Base-by-base conservation (phyloP, 2,888 invertebrate species). In the Abrostola triplasia region DNA sequence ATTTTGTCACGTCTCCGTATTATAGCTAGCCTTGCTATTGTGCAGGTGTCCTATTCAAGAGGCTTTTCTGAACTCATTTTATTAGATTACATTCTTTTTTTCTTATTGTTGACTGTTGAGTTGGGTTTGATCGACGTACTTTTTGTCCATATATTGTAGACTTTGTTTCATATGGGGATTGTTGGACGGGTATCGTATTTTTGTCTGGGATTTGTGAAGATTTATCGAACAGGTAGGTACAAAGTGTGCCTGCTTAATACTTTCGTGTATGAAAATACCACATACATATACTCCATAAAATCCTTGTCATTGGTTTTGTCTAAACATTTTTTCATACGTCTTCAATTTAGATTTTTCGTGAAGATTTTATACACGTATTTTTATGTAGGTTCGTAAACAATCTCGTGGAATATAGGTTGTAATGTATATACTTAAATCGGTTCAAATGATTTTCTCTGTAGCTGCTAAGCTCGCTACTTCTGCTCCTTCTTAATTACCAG, bases 1-100 rank as follows among this genome's bases (percentile, higher is more conserved):
- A 67, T 50, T 67, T 59, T 10, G 74, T 64, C 71, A 74, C 69
- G 69, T 70, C 47, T 36, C 36, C 40, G 36, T 37, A 49, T 59
- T 71, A 74, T 54, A 24, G 64, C 63, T 56, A 24, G 63, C 63
- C 36, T 4, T 13, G 53, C 47, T 40, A 54, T 71, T 69, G 49
- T 67, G 41, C 49, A 67, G 67, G 52, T 69, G 62, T 51, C 51
- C 48, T 9, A 12, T 64, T 60, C 50, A 40, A 59, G 50, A 53
- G 56, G 13, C 12, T 9, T 54, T 55, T 48, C 36, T 38, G 10
- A 66, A 51, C 49, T 56, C 59, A 12, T 64, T 59, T 44, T 49
- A 13, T 44, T 24, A 11, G 13, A 66, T 54, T 54, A 58, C 44
- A 41, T 64, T 59, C 42, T 41, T 50, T 41, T 63, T 38, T 53